These are phyloP conservation scores for Oryzias dopingdopingensis DNA, from an alignment of 2,797 vertebrate species.

Conservation along the genomic window DNA sequence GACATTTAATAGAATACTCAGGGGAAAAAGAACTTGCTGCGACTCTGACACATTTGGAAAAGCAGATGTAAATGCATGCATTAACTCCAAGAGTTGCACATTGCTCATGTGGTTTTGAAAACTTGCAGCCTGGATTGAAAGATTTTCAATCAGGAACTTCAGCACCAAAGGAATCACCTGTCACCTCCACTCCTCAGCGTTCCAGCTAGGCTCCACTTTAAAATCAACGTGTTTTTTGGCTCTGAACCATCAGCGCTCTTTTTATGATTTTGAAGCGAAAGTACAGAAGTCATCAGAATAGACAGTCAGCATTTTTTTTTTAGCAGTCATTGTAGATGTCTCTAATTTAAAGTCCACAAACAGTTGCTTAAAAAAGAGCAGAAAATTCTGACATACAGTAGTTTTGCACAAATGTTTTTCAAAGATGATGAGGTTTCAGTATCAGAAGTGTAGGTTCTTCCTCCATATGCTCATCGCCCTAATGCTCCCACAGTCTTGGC, in stretches of 20 bases:
- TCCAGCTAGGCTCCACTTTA: constrained; percentile 31
- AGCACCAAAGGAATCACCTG: constrained; percentile 50
- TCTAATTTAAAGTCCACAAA: constrained; percentile 4
- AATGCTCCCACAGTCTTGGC: constrained; percentile 60
- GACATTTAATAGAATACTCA: constrained; percentile 21
- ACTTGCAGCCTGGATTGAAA: constrained; percentile 9
- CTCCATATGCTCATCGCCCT: constrained; percentile 46
- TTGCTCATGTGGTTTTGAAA: constrained; percentile 19
- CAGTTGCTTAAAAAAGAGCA: constrained; percentile 1
- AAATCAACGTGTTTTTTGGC: constrained; percentile 25
- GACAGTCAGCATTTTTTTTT: constrained; percentile 16
- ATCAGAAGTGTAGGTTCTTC: constrained; percentile 51
- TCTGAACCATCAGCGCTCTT: constrained; percentile 25
- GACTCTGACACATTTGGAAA: constrained; percentile 33
- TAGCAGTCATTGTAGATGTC: constrained; percentile 16
- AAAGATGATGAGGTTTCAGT: constrained; percentile 31
- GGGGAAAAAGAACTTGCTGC: constrained; percentile 40
- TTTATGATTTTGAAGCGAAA: constrained; percentile 20
- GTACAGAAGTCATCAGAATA: too few relatives aligned
- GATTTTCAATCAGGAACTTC: constrained; percentile 43
- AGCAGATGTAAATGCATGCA: constrained; percentile 24
- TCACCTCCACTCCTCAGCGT: constrained; percentile 37
- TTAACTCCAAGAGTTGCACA: constrained; percentile 14
- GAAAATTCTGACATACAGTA: constrained; percentile 24
- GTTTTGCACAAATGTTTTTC: too few relatives aligned